phyloP scores from a whole-genome alignment of 2,888 invertebrate species.

The Epiperipatus broadwayi region DNA sequence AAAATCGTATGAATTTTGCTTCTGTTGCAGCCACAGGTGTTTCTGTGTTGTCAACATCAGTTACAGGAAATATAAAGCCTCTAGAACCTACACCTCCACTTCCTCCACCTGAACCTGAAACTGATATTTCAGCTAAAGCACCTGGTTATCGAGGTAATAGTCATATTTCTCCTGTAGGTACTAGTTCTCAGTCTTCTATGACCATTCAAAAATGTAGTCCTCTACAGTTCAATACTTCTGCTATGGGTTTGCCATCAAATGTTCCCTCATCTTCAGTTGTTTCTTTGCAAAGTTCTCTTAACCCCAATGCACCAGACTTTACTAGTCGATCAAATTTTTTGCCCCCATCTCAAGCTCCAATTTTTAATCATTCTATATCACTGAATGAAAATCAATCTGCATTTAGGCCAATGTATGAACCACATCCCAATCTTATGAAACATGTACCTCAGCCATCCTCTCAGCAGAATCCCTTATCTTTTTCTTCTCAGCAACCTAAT shows the following conservation, averaged over 20 bases:
- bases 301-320: slow-evolving; percentile 62
- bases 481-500: too few relatives aligned
- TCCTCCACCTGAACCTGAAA: slow-evolving; percentile 13
- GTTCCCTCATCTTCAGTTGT: slow-evolving; percentile 17
- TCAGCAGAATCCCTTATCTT: too few relatives aligned
- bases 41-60: slow-evolving; percentile 21
- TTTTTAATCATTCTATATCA: slow-evolving; percentile 15
- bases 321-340: slow-evolving; percentile 38
- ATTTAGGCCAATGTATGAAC: too few relatives aligned
- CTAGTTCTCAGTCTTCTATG: slow-evolving; percentile 15
- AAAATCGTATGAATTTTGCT: slow-evolving; percentile 42
- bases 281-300: slow-evolving; percentile 41
- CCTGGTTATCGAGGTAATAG: slow-evolving; percentile 61
- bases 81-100: slow-evolving; percentile 15
- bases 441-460: too few relatives aligned
- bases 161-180: slow-evolving; percentile 18
- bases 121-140: slow-evolving; percentile 65
- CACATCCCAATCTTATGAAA: too few relatives aligned
- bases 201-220: slow-evolving; percentile 15
- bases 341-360: slow-evolving; percentile 7
- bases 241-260: slow-evolving; percentile 16
- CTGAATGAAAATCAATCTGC: too few relatives aligned
- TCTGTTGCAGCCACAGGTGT: slow-evolving; percentile 43
- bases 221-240: slow-evolving; percentile 21
- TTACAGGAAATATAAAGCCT: slow-evolving; percentile 17